Conservation (phyloP, 1,140 invertebrate genomes). For the Brachionus plicatilis region DNA sequence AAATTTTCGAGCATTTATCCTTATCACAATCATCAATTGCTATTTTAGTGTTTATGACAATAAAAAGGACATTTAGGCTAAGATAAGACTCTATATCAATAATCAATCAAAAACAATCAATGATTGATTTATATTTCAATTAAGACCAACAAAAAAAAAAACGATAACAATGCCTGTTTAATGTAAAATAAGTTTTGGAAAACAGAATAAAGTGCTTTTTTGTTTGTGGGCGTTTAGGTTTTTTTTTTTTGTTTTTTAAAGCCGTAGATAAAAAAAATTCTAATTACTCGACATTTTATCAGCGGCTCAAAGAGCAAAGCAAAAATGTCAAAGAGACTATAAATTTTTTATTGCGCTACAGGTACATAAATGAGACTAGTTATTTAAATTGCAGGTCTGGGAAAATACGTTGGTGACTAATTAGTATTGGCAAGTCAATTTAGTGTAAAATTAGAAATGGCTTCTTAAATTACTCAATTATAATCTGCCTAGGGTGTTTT, state of each 20-base stretch:
- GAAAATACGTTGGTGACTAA: neutral
- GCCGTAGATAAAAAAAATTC: neutral
- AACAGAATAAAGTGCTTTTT: conserved; percentile 11
- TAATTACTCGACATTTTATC: neutral
- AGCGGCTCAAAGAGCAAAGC: neutral
- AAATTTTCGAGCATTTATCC: conserved; percentile 11
- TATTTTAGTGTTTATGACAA: conserved; percentile 21
- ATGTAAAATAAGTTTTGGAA: neutral
- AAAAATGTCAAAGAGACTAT: neutral
- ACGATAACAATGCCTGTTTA: conserved; percentile 29
- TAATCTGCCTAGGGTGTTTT: neutral
- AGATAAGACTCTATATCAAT: conserved; percentile 14
- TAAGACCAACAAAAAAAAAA: neutral
- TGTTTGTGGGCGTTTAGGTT: neutral
- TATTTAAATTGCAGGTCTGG: neutral
- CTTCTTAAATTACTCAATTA: conserved; percentile 30
- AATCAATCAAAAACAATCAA: conserved; percentile 11
- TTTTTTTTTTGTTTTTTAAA: neutral
- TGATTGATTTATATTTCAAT: conserved; percentile 31
- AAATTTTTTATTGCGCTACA: neutral
- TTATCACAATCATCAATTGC: neutral
- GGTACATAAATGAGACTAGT: neutral
- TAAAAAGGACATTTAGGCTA: conserved; percentile 6
- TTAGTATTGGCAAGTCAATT: neutral
- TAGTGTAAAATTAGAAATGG: conserved; percentile 8